Evolutionary conservation across 2,797 vertebrate genomes (phyloP).

Genomic region (Chiroxiphia lanceolata): DNA sequence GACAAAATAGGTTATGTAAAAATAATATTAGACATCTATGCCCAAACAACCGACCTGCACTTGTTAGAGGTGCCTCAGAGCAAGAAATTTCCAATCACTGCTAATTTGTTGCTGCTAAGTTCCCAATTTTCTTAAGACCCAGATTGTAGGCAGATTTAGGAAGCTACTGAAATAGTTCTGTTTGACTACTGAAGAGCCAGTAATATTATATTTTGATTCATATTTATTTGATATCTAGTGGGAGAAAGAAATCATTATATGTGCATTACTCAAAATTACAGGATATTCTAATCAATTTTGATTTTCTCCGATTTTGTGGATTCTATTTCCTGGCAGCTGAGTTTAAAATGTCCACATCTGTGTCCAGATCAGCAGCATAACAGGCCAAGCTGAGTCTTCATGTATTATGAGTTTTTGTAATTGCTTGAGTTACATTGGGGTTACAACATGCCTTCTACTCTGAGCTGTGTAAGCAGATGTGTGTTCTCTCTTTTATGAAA

Average conservation of each 20-base stretch:
- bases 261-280: neutral
- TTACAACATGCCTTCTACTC: neutral
- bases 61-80: neutral
- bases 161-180: neutral
- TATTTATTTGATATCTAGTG: neutral
- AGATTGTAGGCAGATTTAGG: neutral
- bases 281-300: neutral
- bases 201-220: rapidly evolving
- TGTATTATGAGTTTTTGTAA: neutral
- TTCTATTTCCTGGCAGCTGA: neutral
- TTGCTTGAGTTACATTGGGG: neutral
- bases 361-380: neutral
- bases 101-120: neutral
- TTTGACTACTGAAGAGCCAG: neutral
- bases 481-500: neutral
- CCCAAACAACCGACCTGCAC: neutral
- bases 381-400: neutral
- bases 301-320: rapidly evolving
- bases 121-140: neutral
- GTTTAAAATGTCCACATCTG: neutral
- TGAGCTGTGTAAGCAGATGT: neutral
- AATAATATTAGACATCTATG: neutral
- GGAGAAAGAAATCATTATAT: neutral
- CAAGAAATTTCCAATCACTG: neutral
- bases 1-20: neutral